A percentile compares a stretch with the other conserved stretches of the same genome.
Conservation (phyloP, 2,888 invertebrate genomes). For the Odontocolon sp. region DNA sequence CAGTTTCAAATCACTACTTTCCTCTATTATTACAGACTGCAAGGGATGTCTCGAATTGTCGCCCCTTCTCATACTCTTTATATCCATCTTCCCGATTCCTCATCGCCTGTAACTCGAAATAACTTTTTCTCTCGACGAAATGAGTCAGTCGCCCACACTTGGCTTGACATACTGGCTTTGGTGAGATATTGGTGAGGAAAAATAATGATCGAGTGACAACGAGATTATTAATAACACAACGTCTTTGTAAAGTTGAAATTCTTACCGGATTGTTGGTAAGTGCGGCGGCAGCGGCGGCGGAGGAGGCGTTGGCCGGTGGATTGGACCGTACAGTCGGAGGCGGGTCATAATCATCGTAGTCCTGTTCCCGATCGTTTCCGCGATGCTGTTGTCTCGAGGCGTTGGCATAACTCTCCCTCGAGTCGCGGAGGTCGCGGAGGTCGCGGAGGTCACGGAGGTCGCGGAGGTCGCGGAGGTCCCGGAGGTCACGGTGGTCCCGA, state of each 20-base stretch:
- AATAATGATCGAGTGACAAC: too few species aligned
- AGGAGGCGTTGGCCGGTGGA: constrained; percentile 61
- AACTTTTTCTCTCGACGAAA: constrained; percentile 49
- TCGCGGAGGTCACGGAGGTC: constrained; percentile 73
- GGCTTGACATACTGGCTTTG: too few species aligned
- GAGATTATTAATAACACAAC: too few species aligned
- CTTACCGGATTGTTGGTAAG: constrained; percentile 76
- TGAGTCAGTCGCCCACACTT: too few species aligned
- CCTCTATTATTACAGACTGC: constrained; percentile 16
- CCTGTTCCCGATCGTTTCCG: constrained; percentile 59
- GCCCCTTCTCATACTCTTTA: constrained; percentile 1
- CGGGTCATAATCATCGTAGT: constrained; percentile 73
- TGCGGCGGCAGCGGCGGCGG: constrained; percentile 67
- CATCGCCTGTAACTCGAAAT: constrained; percentile 33
- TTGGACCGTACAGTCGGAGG: constrained; percentile 63
- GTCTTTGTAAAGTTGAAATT: too few species aligned
- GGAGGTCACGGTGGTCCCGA: constrained; percentile 72
- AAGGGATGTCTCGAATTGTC: constrained; percentile 25
- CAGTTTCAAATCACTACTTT: background rate
- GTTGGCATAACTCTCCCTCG: constrained; percentile 70
- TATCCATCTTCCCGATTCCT: background rate
- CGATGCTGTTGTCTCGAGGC: constrained; percentile 53
- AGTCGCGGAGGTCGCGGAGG: constrained; percentile 56
- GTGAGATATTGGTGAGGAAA: too few species aligned
- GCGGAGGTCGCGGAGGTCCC: constrained; percentile 67